Evolutionary conservation across 2,797 vertebrate species (phyloP), one percentile per base, ranked within the genome.

Genomic region (Pampus argenteus): DNA sequence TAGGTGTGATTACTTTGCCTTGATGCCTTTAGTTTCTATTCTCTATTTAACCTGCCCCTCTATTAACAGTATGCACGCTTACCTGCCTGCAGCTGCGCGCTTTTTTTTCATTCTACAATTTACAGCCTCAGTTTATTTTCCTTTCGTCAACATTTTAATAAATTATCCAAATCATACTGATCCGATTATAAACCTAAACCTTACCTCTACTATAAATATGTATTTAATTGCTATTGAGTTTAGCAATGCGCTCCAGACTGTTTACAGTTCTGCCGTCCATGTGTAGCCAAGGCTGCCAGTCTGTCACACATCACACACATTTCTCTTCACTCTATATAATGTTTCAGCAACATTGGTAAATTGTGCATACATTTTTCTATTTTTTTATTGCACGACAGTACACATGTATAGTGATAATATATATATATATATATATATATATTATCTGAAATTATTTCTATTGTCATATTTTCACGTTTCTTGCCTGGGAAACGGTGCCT

Each of bases 231-330:
- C 66, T 34, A 1, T 65, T 55, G 61, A 51, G 59, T 83, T 77
- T 54, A 66, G 70, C 47, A 73, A 73, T 78, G 88, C 73, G 82
- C 76, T 68, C 49, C 79, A 90, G 88, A 88, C 83, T 89, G 88
- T 87, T 91, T 89, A 87, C 88, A 85, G 81, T 88, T 85, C 84
- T 88, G 83, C 79, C 75, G 58, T 47, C 86, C 88, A 89, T 88
- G 87, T 90, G 88, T 71, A 61, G 86, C 88, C 89, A 86, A 89
- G 67, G 23, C 81, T 86, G 79, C 73, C 90, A 83, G 79, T 64
- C 86, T 89, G 83, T 79, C 78, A 71, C 79, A 25, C 81, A 69
- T n/a, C 73, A 76, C 14, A 69, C 74, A 74, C 11, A 84, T 70
- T 59, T 55, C 40, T 22, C 26, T 70, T 55, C 40, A 23, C 26